These are phyloP conservation scores for Leptobrachium ailaonicum DNA, from an alignment of 2,113 vertebrate species.

Conservation along the genomic window DNA sequence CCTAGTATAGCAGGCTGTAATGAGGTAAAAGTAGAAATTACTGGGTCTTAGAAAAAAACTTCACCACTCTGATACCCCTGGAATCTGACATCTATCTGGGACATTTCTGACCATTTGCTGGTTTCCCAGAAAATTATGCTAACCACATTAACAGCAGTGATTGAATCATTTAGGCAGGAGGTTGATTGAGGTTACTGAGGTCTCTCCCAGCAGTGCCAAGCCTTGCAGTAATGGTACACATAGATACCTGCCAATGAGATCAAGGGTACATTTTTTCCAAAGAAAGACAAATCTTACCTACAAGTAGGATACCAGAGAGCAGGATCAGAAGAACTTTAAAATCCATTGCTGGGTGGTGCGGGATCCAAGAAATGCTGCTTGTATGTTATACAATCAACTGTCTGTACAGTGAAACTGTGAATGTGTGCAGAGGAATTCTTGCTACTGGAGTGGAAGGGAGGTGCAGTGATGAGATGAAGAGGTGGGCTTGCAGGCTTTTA, in stretches of 20 bases:
- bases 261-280: not conserved
- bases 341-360: not conserved
- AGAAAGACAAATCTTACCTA: constrained; percentile 18
- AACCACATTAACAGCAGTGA: not conserved
- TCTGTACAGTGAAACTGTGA: fast-evolving
- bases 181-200: not conserved
- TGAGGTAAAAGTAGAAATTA: not conserved
- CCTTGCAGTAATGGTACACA: not conserved
- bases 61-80: not conserved
- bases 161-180: not conserved
- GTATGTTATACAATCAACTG: not conserved
- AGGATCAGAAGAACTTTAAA: constrained; percentile 22
- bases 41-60: not conserved
- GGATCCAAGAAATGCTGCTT: not conserved
- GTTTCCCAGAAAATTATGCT: not conserved
- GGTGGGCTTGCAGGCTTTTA: constrained; percentile 9
- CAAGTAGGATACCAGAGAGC: constrained; percentile 25
- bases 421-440: not conserved
- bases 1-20: not conserved
- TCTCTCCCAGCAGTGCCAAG: not conserved
- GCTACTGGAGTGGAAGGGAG: constrained; percentile 26
- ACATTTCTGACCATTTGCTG: not conserved
- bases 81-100: not conserved
- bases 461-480: constrained; percentile 16
- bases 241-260: not conserved